These are phyloP conservation scores for Cyclina sinensis DNA, from an alignment of 1,140 invertebrate genomes.

Conservation along the genomic window DNA sequence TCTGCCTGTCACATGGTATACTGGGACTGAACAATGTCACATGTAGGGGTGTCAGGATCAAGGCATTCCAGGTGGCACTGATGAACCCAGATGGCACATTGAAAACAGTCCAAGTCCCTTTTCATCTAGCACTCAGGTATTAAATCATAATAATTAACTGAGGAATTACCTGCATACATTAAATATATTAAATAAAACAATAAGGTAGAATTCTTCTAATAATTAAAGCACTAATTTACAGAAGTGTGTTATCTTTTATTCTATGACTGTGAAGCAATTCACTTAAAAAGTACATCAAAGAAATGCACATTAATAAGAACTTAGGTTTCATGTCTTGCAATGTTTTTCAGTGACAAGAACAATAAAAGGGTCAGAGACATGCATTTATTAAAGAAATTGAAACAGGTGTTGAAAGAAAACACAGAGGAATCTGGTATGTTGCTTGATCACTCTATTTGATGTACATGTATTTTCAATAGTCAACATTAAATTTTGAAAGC, in stretches of 20 bases:
- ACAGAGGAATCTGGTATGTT: constrained; percentile 79
- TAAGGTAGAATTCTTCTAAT: too few relatives aligned
- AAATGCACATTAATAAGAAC: too few relatives aligned
- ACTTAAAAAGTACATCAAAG: too few relatives aligned
- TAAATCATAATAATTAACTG: too few relatives aligned
- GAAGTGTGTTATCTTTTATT: too few relatives aligned
- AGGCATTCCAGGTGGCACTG: constrained; percentile 92
- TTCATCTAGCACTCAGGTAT: constrained; percentile 91
- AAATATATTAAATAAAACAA: too few relatives aligned
- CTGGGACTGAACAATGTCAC: constrained; percentile 90
- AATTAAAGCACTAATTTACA: too few relatives aligned
- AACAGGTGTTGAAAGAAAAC: constrained; percentile 85
- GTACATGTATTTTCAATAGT: too few relatives aligned
- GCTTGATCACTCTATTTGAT: too few relatives aligned
- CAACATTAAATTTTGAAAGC: too few relatives aligned
- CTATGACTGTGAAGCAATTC: too few relatives aligned
- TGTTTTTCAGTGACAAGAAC: constrained; percentile 91
- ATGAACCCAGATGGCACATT: constrained; percentile 93
- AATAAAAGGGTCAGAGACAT: constrained; percentile 95
- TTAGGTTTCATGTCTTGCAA: too few relatives aligned
- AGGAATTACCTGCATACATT: not conserved
- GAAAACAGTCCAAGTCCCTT: constrained; percentile 94
- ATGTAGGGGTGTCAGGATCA: constrained; percentile 87
- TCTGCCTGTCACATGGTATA: constrained; percentile 92
- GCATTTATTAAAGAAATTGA: constrained; percentile 92